Percentiles rank a stretch among this genome's conserved stretches.
Evolutionary conservation across 2,113 vertebrate genomes (phyloP).

Genomic region (Lycocorax pyrrhopterus): DNA sequence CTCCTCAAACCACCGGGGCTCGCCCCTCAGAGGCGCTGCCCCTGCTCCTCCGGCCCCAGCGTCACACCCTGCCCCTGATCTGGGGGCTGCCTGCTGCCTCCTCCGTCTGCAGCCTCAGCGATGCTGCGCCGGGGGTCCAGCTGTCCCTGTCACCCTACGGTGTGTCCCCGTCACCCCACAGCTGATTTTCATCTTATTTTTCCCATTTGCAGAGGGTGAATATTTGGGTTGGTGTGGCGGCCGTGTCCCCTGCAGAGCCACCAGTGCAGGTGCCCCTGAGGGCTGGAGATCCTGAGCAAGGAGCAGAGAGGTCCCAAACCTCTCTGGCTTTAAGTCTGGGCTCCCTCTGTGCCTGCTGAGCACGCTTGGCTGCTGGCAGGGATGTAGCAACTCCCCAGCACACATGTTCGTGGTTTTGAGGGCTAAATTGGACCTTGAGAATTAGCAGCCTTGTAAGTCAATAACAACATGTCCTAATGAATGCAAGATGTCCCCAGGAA

Average conservation of each 20-base stretch:
- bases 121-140: rapidly evolving
- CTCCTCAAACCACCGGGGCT: not conserved
- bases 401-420: constrained; percentile 52
- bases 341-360: not conserved
- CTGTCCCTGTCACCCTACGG: not conserved
- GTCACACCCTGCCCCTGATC: rapidly evolving
- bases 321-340: rapidly evolving
- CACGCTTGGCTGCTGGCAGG: not conserved
- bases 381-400: constrained; percentile 30
- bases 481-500: constrained; percentile 55
- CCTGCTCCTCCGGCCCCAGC: not conserved
- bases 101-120: not conserved
- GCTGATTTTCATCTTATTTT: rapidly evolving
- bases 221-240: rapidly evolving
- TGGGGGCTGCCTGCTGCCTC: not conserved
- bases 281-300: not conserved
- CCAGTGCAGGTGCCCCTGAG: rapidly evolving
- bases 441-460: constrained; percentile 54
- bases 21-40: not conserved
- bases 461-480: constrained; percentile 45
- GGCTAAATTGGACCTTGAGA: constrained; percentile 51
- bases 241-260: rapidly evolving
- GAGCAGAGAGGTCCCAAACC: not conserved
- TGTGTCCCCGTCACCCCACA: rapidly evolving
- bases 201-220: not conserved